Evolutionary conservation across 2,797 vertebrate genomes (phyloP).

Genomic region (Rhinichthys osculus): DNA sequence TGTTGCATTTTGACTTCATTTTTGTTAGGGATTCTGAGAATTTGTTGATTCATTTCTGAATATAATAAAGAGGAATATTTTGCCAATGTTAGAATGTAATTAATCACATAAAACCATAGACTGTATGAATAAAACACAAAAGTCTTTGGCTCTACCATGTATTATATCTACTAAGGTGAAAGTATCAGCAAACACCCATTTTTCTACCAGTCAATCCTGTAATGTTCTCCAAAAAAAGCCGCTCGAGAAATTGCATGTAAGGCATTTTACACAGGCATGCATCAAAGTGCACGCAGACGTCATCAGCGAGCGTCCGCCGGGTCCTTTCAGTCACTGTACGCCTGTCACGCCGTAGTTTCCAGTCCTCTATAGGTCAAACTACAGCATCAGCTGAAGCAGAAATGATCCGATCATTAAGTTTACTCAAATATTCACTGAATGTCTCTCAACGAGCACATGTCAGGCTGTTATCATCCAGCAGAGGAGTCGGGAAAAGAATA

Average conservation of each 20-base stretch:
- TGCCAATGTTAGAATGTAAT: too few species aligned
- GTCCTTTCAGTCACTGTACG: conserved; percentile 30
- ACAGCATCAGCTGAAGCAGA: not conserved
- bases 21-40: too few species aligned
- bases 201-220: not conserved
- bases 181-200: not conserved
- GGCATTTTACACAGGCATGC: not conserved
- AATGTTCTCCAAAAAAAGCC: not conserved
- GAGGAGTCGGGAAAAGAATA: conserved; percentile 55
- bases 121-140: too few species aligned
- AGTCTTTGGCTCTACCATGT: not conserved
- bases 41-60: too few species aligned
- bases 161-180: not conserved
- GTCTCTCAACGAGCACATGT: conserved; percentile 51
- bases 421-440: conserved; percentile 68
- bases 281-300: conserved; percentile 54
- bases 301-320: conserved; percentile 58
- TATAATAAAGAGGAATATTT: too few species aligned
- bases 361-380: conserved; percentile 33
- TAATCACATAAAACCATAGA: too few species aligned
- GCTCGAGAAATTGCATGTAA: not conserved
- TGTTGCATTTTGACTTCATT: too few species aligned
- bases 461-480: conserved; percentile 50
- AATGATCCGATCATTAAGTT: conserved; percentile 76
- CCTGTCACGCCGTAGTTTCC: conserved; percentile 6